Base-by-base conservation (phyloP, 2,888 invertebrate species). In the Drosophila barbarae region DNA sequence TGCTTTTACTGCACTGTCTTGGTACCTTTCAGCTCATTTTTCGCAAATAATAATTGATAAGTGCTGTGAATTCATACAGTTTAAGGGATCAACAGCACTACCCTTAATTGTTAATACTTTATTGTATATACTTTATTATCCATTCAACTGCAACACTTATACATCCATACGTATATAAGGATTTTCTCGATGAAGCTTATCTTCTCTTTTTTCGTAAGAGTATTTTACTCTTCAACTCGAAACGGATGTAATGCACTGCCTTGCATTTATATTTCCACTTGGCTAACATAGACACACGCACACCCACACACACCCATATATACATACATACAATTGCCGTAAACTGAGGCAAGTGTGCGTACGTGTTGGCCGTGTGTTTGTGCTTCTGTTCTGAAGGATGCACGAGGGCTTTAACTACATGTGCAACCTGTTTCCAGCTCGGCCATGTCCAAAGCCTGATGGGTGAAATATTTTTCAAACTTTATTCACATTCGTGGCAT, bases 391-490 rank as follows among this genome's bases (percentile, higher is more conserved):
- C 42, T 60, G 36, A 52, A 57, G 60, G 57, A 49, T 66, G 51
- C 66, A 49, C 35, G 39, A 70, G 50, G 53, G 32, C 71, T 63
- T 50, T 70, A 68, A 70, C 70, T 68, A 50, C 53, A 69, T 53
- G 52, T 68, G 53, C 70, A 68, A 68, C 70, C 70, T 69, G 67
- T 53, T 69, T 69, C 23, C 63, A 41, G 35, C 18, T 41, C 39
- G 32, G 39, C 60, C 44, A 47, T 41, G 68, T 54, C 53, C 47
- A 58, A 65, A 68, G 61, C 59, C 61, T 63, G 61, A 53, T 46
- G 68, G 57, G 53, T 44, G 65, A 74, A 78, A 68, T 69, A 69
- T 74, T 60, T 74, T 63, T 53, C 32, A 74, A 75, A 68, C 49
- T 66, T 68, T 70, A 68, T 70, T 68, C 47, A 61, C 70, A 70